Evolutionary conservation across 2,797 vertebrate genomes (phyloP), one percentile per base, ranked within the genome.

Genomic region (Cirrhinus mrigala): DNA sequence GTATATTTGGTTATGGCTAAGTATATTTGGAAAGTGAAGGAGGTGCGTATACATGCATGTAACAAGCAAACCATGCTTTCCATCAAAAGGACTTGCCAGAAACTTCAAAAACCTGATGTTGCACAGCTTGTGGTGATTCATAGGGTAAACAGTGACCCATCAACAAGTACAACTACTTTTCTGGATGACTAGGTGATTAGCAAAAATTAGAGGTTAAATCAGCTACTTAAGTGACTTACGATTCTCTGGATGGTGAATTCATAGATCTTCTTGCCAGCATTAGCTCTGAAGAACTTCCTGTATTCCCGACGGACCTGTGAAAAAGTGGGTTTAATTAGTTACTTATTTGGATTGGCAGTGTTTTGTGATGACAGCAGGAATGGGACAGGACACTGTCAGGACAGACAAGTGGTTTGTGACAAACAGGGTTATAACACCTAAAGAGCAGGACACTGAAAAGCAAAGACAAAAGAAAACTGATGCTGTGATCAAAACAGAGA

Each of bases 241-340:
- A 98, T 96, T 94, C 97, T 97, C 94, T 99, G 98, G 89, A 99
- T 95, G 60, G 95, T 98, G 93, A 99, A 99, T 83, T 97, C 94
- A 87, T 98, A 98, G 89, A 99, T 99, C 96, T 98, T 99, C 94
- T 94, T 98, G 88, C 98, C 98, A 18, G 98, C 98, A 80, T 98
- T 97, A 85, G 97, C 97, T 93, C 98, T 96, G 94, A 99, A 99
- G 95, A 97, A 99, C 89, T 99, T 99, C 85, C 98, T 95, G 94
- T 99, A 99, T 58, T 99, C 97, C 91, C 97, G 96, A 85, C 98
- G 97, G 60, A 99, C 98, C 98, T 99, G 93, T 86, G 88, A 88
- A 90, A 78, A 87, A 85, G 88, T 85, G 33, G 89, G 90, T 83
- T 80, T 83, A 52, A 83, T 91, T 73, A 85, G 84, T 91, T 46